These are phyloP conservation scores for Caenorhabditis virilis DNA, from an alignment of 2,888 invertebrate species.

Conservation along the genomic window DNA sequence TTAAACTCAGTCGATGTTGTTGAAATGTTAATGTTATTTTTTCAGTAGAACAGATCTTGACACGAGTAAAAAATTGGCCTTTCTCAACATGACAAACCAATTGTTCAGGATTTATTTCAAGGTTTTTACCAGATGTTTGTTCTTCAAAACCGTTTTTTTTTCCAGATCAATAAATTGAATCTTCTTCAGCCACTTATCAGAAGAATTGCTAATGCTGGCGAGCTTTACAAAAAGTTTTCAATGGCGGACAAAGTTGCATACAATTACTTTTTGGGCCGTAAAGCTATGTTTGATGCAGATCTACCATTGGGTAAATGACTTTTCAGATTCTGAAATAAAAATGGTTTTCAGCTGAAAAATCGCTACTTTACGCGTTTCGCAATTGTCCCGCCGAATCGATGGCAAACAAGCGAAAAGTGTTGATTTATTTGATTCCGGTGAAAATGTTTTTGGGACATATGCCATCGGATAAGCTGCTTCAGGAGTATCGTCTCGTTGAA, in stretches of 20 bases:
- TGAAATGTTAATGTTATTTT: conserved; percentile 8
- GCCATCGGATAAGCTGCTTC: conserved; percentile 81
- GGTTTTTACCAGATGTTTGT: conserved; percentile 74
- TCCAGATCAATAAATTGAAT: conserved; percentile 73
- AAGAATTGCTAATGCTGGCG: conserved; percentile 89
- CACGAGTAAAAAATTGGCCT: conserved; percentile 92
- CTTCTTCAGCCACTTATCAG: conserved; percentile 86
- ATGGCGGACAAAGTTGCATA: conserved; percentile 93
- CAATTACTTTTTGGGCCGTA: conserved; percentile 90
- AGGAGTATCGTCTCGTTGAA: conserved; percentile 87
- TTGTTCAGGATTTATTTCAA: conserved; percentile 94
- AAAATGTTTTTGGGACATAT: conserved; percentile 90
- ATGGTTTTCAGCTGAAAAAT: conserved; percentile 80
- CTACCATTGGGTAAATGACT: conserved; percentile 77
- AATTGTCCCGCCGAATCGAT: conserved; percentile 79
- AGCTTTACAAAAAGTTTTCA: conserved; percentile 82
- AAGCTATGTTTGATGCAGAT: conserved; percentile 97
- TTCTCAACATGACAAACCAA: conserved; percentile 94
- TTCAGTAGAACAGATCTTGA: conserved; percentile 81
- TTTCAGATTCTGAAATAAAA: background rate
- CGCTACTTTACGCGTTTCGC: conserved; percentile 87
- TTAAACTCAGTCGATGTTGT: too few species aligned
- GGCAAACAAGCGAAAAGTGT: conserved; percentile 87
- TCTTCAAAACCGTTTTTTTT: conserved; percentile 3
- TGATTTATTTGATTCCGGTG: conserved; percentile 80